phyloP scores from a whole-genome alignment of 2,113 vertebrate species.

The Pseudonaja textilis region DNA sequence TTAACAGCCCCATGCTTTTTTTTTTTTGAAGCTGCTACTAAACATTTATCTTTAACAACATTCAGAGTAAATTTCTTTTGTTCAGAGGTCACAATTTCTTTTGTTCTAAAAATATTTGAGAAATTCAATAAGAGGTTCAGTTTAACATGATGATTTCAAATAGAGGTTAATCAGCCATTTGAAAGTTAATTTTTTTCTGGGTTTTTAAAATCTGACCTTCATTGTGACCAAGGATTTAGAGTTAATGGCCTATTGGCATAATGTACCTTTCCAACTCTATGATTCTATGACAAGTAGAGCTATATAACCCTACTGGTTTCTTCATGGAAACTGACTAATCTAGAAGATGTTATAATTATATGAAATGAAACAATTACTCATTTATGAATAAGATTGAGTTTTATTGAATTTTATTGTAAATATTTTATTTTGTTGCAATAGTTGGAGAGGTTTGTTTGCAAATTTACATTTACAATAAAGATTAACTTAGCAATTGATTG shows the following conservation, averaged over 20 bases:
- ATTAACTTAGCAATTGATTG: background rate
- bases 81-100: background rate
- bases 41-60: background rate
- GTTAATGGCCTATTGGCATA: background rate
- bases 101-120: background rate
- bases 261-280: background rate
- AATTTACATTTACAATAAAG: background rate
- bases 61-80: slow-evolving; percentile 1
- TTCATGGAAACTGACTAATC: background rate
- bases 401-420: background rate
- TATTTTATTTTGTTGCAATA: background rate
- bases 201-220: background rate
- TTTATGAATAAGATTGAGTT: background rate
- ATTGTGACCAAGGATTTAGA: background rate
- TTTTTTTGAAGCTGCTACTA: background rate
- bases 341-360: background rate
- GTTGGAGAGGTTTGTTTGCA: background rate
- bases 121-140: background rate
- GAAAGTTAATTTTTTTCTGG: background rate
- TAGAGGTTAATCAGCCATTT: background rate
- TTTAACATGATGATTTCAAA: background rate
- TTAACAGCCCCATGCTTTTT: background rate
- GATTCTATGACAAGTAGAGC: background rate
- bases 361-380: background rate
- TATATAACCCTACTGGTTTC: background rate